Base-by-base conservation (phyloP, 1,140 invertebrate genomes). In the Drosophila carrolli region DNA sequence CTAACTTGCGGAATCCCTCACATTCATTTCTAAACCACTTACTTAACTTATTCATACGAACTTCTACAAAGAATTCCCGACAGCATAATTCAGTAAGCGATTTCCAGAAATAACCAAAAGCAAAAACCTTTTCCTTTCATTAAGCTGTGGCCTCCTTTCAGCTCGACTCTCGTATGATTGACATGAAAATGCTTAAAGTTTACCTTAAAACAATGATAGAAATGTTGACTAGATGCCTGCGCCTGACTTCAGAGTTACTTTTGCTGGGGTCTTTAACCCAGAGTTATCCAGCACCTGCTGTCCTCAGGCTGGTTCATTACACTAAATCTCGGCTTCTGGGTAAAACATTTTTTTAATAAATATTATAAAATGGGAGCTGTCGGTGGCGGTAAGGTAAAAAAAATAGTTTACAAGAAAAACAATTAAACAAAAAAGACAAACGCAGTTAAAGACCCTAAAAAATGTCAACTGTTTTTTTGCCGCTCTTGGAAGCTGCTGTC, bases 341-440 rank as follows among this genome's bases (percentile, higher is more conserved):
- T 90, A 90, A 90, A 83, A 84, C 83, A 89, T 90, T 91, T 91
- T 37, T 89, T 89, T 88, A 74, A 84, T 85, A 90, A 90, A 90
- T 90, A 80, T 77, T 90, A 79, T 81, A 86, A 86, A 83, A 79
- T 89, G 84, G 84, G 44, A 86, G 84, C 75, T 78, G 65, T 53
- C 19, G 32, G 65, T 16, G n/a, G 63, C 60, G 60, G 38, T 27
- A 59, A 48, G 38, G 47, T 40, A 40, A 59, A 53, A 41, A 61
- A 86, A 88, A 83, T 83, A 47, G 71, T 79, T 86, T 89, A 86
- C 84, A 72, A 89, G 83, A 88, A 86, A 86, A 86, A 73, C 84
- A 68, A 89, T 88, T 88, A 88, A 89, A 74, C 68, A 77, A 65
- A 75, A 78, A 75, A 58, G 40, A 56, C 13, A 60, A 68, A 65